Percentiles rank a stretch among this genome's conserved stretches.
Evolutionary conservation across 2,888 invertebrate species (phyloP).

Genomic region (Rhingia campestris): DNA sequence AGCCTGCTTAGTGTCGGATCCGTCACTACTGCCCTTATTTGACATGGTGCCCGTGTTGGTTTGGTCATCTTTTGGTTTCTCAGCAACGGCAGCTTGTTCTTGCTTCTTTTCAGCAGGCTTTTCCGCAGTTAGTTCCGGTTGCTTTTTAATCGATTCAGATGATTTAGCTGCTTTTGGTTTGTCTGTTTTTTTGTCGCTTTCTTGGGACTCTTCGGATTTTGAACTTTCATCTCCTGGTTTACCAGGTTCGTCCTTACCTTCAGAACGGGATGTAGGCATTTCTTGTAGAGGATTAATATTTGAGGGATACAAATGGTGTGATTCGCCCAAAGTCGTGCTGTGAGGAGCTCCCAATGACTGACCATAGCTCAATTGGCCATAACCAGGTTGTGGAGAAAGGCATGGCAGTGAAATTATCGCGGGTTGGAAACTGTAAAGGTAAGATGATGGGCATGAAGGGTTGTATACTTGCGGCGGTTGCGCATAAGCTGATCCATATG

Average conservation of each 20-base stretch:
- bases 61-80: conserved; percentile 33
- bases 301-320: conserved; percentile 22
- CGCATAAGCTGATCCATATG: conserved; percentile 19
- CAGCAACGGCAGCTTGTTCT: conserved; percentile 1
- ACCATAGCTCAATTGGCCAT: conserved; percentile 67
- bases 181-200: conserved; percentile 15
- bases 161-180: background rate
- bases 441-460: conserved; percentile 75
- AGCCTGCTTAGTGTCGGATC: conserved; percentile 41
- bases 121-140: conserved; percentile 6
- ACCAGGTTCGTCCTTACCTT: conserved; percentile 5
- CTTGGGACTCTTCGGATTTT: conserved; percentile 20
- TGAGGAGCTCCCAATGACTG: conserved; percentile 70
- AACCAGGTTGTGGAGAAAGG: conserved; percentile 12
- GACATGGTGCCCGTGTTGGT: background rate
- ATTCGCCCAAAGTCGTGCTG: background rate
- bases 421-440: conserved; percentile 76
- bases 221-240: conserved; percentile 13
- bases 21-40: background rate
- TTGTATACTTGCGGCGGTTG: conserved; percentile 10
- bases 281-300: conserved; percentile 39
- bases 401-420: conserved; percentile 59
- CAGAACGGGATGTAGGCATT: conserved; percentile 1
- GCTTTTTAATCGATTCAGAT: background rate
- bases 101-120: conserved; percentile 33